phyloP scores from a whole-genome alignment of 2,888 invertebrate species.

The Acanthopleura granulata region DNA sequence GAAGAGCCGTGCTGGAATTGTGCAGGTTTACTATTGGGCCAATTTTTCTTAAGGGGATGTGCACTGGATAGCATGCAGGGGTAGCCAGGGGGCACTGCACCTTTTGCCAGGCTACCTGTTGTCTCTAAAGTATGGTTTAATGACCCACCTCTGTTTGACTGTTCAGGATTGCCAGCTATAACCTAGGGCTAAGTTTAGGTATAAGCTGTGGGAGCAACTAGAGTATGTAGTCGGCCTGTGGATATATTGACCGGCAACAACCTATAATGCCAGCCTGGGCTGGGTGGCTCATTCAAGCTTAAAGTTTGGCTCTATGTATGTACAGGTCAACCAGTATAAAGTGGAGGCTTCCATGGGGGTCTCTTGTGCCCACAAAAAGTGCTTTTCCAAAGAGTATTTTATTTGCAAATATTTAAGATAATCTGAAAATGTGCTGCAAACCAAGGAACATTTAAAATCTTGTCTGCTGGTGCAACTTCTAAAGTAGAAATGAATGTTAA shows the following conservation, averaged over 20 bases:
- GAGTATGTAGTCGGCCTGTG: not conserved
- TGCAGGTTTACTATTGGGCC: too few relatives aligned
- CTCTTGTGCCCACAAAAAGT: not conserved
- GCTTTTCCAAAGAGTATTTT: too few relatives aligned
- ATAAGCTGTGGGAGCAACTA: not conserved
- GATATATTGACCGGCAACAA: constrained; percentile 16
- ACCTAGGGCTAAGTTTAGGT: constrained; percentile 18
- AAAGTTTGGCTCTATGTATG: not conserved
- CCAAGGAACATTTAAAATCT: too few relatives aligned
- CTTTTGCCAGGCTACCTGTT: constrained; percentile 2
- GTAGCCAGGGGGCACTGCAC: not conserved
- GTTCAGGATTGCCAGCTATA: constrained; percentile 1
- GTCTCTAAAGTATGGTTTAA: constrained; percentile 1
- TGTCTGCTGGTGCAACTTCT: too few relatives aligned
- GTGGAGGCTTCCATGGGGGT: not conserved
- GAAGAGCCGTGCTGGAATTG: too few relatives aligned
- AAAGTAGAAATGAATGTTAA: too few relatives aligned
- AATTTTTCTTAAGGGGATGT: too few relatives aligned
- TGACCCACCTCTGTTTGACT: not conserved
- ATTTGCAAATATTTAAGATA: too few relatives aligned
- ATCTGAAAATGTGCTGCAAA: too few relatives aligned
- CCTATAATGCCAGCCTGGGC: constrained; percentile 13
- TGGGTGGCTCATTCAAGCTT: constrained; percentile 15
- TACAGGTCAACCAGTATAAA: constrained; percentile 14
- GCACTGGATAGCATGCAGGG: too few relatives aligned